phyloP scores from a whole-genome alignment of 2,113 vertebrate species.

The Arothron firmamentum region DNA sequence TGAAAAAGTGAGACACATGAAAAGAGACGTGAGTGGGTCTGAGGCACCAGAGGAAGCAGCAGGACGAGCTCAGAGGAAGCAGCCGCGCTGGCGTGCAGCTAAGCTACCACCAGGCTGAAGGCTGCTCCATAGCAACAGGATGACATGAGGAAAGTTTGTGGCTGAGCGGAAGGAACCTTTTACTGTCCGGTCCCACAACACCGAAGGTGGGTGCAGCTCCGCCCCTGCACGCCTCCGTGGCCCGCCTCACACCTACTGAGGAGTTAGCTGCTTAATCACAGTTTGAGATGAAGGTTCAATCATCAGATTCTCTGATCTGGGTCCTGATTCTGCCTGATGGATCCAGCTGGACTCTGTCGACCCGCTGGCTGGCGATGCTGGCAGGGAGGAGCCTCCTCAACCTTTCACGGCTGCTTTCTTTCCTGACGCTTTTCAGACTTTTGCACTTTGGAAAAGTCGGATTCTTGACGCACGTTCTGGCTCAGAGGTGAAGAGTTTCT shows the following conservation, averaged over 20 bases:
- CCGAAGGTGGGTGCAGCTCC: too few species aligned
- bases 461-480: neutral
- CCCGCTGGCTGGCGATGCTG: too few species aligned
- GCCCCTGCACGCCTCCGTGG: too few species aligned
- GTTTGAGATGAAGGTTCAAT: too few species aligned
- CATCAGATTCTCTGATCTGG: too few species aligned
- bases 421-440: neutral
- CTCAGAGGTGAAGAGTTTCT: conserved; percentile 5
- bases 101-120: conserved; percentile 40
- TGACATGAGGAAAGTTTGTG: conserved; percentile 32
- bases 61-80: conserved; percentile 24
- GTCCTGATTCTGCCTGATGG: too few species aligned
- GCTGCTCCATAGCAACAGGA: conserved; percentile 24
- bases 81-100: conserved; percentile 36
- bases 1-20: conserved; percentile 23
- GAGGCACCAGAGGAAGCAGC: conserved; percentile 14
- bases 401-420: conserved; percentile 5
- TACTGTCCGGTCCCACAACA: conserved; percentile 24
- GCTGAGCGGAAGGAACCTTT: conserved; percentile 42
- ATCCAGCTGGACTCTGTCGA: too few species aligned
- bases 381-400: too few species aligned
- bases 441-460: neutral
- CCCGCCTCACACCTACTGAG: too few species aligned
- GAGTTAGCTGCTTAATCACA: too few species aligned
- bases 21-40: conserved; percentile 26